Evolutionary conservation across 2,113 vertebrate species (phyloP), one percentile per base, ranked within the genome.

Genomic region (Hiodon tergisus): DNA sequence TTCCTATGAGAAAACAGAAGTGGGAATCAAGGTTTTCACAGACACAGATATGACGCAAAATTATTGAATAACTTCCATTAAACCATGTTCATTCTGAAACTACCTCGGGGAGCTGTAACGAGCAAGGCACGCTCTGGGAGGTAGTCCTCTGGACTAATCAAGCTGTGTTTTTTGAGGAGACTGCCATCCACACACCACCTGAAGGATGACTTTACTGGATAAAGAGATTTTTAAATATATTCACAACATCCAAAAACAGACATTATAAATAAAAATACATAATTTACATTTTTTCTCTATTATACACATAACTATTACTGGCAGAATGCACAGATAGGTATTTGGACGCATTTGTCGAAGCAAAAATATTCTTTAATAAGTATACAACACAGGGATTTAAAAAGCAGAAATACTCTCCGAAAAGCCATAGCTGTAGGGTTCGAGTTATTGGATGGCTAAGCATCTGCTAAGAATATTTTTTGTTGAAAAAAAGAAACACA

Each of bases 91-190:
- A 63, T 47, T 52, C 6, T 9, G 2, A 52, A 7, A 10, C 2
- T 73, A 98, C 95, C 92, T 93, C 84, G 87, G 2, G 93, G 93
- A 7, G 88, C 89, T 76, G 82, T 85, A 14, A 82, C 85, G 71
- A 88, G 59, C 2, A 84, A 84, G 5, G 48, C 60, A 4, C 78
- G 78, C 2, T 88, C 81, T 0, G 76, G 81, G 81, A 92, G 89
- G 79, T 95, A 98, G 85, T 96, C 94, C 6, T 89, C 82, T 0
- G 94, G 95, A 61, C 90, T 91, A 78, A 92, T 94, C 79, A 99
- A 83, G 78, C 92, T 84, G 71, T 93, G 86, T 55, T 82, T 91
- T 83, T 82, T 83, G 0, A 99, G 92, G 67, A 96, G 82, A 10
- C 89, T 78, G 0, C 80, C 88, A 86, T 98, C 91, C 58, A 96